Conservation (phyloP, 2,113 vertebrate genomes). For the Anolis carolinensis region DNA sequence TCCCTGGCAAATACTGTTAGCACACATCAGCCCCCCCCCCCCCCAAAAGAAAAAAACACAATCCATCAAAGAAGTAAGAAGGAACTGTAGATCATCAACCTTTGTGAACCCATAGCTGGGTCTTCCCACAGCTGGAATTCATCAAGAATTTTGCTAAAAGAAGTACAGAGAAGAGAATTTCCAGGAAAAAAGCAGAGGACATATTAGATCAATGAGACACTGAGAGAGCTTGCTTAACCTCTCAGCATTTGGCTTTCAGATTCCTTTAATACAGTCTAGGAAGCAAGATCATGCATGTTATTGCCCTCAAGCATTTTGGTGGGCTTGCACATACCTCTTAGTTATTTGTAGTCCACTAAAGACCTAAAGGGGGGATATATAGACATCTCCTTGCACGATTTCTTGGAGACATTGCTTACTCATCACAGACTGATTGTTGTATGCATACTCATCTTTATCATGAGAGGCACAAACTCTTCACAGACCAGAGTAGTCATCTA, state of each 20-base stretch:
- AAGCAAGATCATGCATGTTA: neutral
- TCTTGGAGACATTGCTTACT: neutral
- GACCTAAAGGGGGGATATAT: neutral
- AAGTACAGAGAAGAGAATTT: slow-evolving; percentile 1
- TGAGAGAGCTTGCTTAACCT: neutral
- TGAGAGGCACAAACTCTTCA: neutral
- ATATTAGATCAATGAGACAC: neutral
- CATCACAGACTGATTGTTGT: neutral
- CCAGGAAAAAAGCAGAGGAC: neutral
- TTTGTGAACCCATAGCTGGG: slow-evolving; percentile 5
- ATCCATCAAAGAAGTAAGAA: neutral
- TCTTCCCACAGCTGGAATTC: slow-evolving; percentile 15
- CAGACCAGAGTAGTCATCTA: neutral
- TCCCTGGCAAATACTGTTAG: neutral
- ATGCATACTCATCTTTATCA: neutral
- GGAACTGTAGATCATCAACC: neutral
- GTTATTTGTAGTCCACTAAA: neutral
- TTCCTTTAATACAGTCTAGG: neutral
- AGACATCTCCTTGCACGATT: neutral
- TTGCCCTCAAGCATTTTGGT: neutral
- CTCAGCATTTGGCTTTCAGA: neutral
- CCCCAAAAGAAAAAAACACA: too few relatives aligned
- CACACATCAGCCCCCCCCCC: neutral
- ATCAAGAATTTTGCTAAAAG: neutral
- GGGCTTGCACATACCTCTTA: neutral